These are phyloP conservation scores for Sussaba pulchella DNA, from an alignment of 2,888 invertebrate genomes.

Conservation along the genomic window DNA sequence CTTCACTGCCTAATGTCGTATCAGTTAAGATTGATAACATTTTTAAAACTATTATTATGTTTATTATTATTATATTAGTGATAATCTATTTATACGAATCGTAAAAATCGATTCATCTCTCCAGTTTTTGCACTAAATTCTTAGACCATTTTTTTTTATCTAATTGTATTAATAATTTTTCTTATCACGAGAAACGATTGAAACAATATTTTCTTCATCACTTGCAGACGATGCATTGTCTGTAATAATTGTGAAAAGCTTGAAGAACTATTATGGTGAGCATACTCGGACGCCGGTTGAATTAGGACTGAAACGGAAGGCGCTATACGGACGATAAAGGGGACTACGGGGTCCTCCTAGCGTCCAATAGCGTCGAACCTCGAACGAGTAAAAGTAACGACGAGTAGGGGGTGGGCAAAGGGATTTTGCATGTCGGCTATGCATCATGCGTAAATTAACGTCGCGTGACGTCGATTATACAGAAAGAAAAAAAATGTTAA, in stretches of 20 bases:
- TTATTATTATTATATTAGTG: not conserved
- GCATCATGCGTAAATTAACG: not conserved
- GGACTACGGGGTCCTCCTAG: slow-evolving; percentile 38
- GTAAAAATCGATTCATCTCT: not conserved
- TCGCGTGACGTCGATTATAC: slow-evolving; percentile 4
- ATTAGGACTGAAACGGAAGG: slow-evolving; percentile 63
- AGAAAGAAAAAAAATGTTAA: slow-evolving; percentile 13
- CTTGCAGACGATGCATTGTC: slow-evolving; percentile 10
- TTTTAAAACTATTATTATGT: not conserved
- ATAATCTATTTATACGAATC: not conserved
- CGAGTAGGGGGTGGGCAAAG: slow-evolving; percentile 61
- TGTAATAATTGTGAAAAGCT: not conserved
- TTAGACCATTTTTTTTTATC: not conserved
- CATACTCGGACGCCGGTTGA: slow-evolving; percentile 52
- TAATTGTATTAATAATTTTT: not conserved
- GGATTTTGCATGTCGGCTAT: slow-evolving; percentile 59
- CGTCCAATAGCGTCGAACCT: slow-evolving; percentile 53
- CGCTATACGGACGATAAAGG: slow-evolving; percentile 42
- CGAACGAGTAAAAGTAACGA: slow-evolving; percentile 29
- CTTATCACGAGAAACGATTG: not conserved
- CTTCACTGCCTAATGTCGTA: slow-evolving; percentile 57
- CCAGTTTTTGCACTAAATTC: not conserved
- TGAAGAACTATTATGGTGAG: slow-evolving; percentile 21
- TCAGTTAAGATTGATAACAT: slow-evolving; percentile 68
- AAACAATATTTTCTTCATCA: slow-evolving; percentile 26